These are phyloP conservation scores for Gadopsis bispinosus DNA, from an alignment of 2,797 vertebrate genomes.

Conservation along the genomic window DNA sequence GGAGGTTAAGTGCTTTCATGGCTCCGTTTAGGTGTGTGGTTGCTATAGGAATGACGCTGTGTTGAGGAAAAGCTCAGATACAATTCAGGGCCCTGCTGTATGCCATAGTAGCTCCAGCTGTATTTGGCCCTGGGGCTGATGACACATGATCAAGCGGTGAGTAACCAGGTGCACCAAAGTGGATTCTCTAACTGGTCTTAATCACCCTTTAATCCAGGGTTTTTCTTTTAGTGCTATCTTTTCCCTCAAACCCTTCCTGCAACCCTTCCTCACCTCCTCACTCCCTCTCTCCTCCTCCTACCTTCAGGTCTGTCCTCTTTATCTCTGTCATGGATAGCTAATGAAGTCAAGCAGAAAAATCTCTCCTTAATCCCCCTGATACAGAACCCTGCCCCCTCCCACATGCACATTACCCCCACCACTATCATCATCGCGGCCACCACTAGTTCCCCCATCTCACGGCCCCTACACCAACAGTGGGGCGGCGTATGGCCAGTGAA, in stretches of 20 bases:
- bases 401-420: slow-evolving; percentile 42
- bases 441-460: slow-evolving; percentile 34
- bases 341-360: slow-evolving; percentile 64
- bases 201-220: slow-evolving; percentile 47
- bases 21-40: slow-evolving; percentile 62
- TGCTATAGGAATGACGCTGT: slow-evolving; percentile 48
- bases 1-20: slow-evolving; percentile 62
- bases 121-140: slow-evolving; percentile 31
- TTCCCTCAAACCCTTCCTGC: slow-evolving; percentile 15
- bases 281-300: slow-evolving; percentile 5
- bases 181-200: slow-evolving; percentile 39
- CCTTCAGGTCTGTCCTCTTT: slow-evolving; percentile 29
- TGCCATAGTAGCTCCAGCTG: slow-evolving; percentile 7
- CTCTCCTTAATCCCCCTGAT: slow-evolving; percentile 65
- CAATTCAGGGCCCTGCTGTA: slow-evolving; percentile 16
- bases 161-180: slow-evolving; percentile 49
- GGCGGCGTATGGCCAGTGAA: slow-evolving; percentile 56
- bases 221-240: slow-evolving; percentile 31
- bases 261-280: slow-evolving; percentile 19
- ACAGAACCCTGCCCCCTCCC: slow-evolving; percentile 33
- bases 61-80: slow-evolving; percentile 52
- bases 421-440: slow-evolving; percentile 41
- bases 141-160: slow-evolving; percentile 4
- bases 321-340: slow-evolving; percentile 35
- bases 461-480: slow-evolving; percentile 24